phyloP scores from a whole-genome alignment of 2,888 invertebrate genomes.

The Myopa tessellatipennis region DNA sequence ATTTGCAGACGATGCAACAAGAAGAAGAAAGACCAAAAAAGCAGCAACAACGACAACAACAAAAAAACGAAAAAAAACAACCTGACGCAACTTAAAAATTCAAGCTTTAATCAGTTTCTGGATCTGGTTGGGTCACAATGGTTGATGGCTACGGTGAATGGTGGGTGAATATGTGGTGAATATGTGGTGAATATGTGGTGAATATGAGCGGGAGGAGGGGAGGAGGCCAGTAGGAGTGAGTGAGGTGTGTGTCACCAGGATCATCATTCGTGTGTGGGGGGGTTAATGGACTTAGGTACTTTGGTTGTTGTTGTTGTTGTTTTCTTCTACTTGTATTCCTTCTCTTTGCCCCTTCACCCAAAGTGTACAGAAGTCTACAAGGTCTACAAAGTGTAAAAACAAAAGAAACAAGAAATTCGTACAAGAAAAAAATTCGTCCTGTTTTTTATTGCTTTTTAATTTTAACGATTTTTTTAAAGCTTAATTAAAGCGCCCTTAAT shows the following conservation, averaged over 20 bases:
- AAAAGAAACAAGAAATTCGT: background rate
- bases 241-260: background rate
- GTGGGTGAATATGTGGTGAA: background rate
- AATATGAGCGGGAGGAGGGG: background rate
- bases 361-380: background rate
- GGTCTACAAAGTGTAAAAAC: background rate
- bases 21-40: background rate
- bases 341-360: background rate
- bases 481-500: too few relatives aligned
- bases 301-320: background rate
- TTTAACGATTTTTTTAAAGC: too few relatives aligned
- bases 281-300: background rate
- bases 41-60: background rate
- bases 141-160: too few relatives aligned
- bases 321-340: too few relatives aligned
- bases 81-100: background rate
- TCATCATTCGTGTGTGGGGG: background rate
- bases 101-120: too few relatives aligned
- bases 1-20: slow-evolving; percentile 31
- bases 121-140: too few relatives aligned
- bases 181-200: background rate
- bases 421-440: too few relatives aligned
- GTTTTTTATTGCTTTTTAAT: too few relatives aligned
- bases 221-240: too few relatives aligned
- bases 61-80: background rate